Base-by-base conservation (phyloP, 2,113 vertebrate species). In the Sceloporus tristichus region DNA sequence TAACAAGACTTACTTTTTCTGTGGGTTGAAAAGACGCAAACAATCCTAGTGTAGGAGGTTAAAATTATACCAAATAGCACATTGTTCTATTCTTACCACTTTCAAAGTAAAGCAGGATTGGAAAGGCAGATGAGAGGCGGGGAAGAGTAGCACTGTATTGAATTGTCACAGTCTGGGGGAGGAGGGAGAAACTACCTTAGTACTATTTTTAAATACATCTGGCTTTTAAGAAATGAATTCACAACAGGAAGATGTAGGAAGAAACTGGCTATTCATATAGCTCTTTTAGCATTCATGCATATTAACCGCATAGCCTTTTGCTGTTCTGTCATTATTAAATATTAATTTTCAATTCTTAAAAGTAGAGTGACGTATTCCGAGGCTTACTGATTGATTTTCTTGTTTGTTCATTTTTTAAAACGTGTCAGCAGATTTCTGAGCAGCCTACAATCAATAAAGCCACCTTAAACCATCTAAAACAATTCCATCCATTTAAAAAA, bases 11-110 rank as follows among this genome's bases (percentile, higher is more conserved):
- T 92, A 79, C 85, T 91, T 93, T 93, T 95, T 92, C 66, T 78
- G 85, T 80, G 82, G 79, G 85, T 86, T 54, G 65, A 91, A 89
- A 90, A 91, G 88, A 90, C 79, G 88, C 54, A 93, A 92, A 91
- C 87, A 92, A 90, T 89, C 84, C 88, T 91, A 84, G 84, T 90
- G 92, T 90, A 87, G 90, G 91, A 94, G 92, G 93, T 87, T 73
- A 81, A 90, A 89, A 86, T 92, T 92, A 83, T 70, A 90, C 92
- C 87, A 91, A 95, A 86, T 82, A 89, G 59, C 70, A 56, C 85
- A 91, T 94, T 74, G 71, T 92, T 94, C 92, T 94, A 92, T 95
- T 95, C 92, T 93, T 90, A 89, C 87, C 82, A 84, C 74, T 80
- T 73, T 59, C 10, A 81, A 70, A 92, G 91, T 82, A 82, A 34